Evolutionary conservation across 2,888 invertebrate genomes (phyloP), one percentile per base, ranked within the genome.

Genomic region (Leptopilina drosophilae): DNA sequence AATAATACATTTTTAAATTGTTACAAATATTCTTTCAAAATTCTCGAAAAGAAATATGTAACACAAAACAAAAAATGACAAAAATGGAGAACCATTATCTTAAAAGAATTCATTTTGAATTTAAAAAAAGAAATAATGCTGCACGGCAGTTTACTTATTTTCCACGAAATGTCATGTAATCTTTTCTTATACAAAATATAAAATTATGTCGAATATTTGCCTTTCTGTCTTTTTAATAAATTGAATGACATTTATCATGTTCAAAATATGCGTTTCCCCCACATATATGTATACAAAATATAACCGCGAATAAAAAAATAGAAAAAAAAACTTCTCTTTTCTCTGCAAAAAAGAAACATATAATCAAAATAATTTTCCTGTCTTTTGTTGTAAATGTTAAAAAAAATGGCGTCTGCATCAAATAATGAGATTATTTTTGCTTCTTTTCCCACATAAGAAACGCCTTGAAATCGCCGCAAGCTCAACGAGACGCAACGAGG

Each of bases 401-500:
- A 69, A 46, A 49, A 26, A 12, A 42, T 77, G 53, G 77, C 66
- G 78, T 77, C 82, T 79, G 82, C 75, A 80, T 80, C 81, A 80
- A 81, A 84, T 82, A 82, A 81, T 82, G 80, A 82, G 81, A 82
- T 78, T 69, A 80, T 80, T 84, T 82, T 77, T 77, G 80, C 80
- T 81, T 78, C 78, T 79, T 84, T 81, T 9, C 5, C 53, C 53
- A 69, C 26, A 33, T 33, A 69, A 69, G 69, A 69, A 69, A 69
- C 69, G 69, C 69, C 69, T 26, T 53, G 53, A 20, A 73, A 73
- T 53, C 53, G 69, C 20, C 14, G 81, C 78, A 77, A 82, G 80
- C 81, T 81, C 82, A 83, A 84, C 80, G 83, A 84, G 81, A 82
- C 81, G 84, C 83, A 81, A 80, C 84, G 82, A 80, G 84, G 82